phyloP scores from a whole-genome alignment of 2,113 vertebrate genomes.

The Paramisgurnus dabryanus region DNA sequence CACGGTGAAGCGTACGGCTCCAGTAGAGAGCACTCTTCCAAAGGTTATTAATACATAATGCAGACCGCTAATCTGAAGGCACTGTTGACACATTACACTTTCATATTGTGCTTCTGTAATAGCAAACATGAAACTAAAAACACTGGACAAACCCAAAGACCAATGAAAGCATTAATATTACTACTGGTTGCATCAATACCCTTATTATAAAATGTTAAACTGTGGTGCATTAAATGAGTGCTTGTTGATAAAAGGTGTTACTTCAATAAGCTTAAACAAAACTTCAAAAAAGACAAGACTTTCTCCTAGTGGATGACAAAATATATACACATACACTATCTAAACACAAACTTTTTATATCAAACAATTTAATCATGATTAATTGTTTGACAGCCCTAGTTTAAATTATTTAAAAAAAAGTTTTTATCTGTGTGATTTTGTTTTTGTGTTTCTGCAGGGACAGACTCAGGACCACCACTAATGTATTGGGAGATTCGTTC shows the following conservation, averaged over 20 bases:
- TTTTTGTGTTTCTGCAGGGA: slow-evolving; percentile 75
- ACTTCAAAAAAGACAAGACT: too few species aligned
- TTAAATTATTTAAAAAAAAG: not conserved
- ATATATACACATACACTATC: too few species aligned
- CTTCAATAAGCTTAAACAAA: too few species aligned
- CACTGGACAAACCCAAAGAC: not conserved
- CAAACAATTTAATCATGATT: too few species aligned
- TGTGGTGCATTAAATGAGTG: too few species aligned
- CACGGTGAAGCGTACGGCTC: slow-evolving; percentile 64
- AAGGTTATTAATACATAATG: slow-evolving; percentile 77
- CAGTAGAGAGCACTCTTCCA: slow-evolving; percentile 57
- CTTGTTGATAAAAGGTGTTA: too few species aligned
- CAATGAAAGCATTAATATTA: too few species aligned
- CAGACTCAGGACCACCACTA: slow-evolving; percentile 90
- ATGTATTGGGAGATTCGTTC: slow-evolving; percentile 92
- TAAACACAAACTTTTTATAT: too few species aligned
- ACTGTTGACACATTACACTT: slow-evolving; percentile 7
- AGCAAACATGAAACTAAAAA: not conserved
- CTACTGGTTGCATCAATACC: too few species aligned
- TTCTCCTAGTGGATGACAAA: too few species aligned
- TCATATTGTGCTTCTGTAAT: not conserved
- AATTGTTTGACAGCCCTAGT: too few species aligned
- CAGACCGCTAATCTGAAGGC: slow-evolving; percentile 55
- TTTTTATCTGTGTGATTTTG: not conserved
- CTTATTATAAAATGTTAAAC: too few species aligned